Evolutionary conservation across 2,888 invertebrate species (phyloP).

Genomic region (Spodoptera picta): DNA sequence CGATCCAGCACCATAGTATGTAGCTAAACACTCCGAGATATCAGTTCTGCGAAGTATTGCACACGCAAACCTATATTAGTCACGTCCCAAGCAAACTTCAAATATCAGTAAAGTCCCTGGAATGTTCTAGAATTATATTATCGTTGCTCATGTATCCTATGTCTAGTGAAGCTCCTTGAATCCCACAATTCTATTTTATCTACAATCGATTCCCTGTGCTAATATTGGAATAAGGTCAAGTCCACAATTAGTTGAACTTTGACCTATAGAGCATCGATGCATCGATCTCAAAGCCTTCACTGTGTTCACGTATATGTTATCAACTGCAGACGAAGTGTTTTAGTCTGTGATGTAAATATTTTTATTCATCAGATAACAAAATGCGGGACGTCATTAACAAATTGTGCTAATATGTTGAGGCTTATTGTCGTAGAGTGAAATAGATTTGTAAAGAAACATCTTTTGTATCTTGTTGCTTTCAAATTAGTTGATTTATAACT

Average conservation of each 20-base stretch:
- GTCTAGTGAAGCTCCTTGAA: constrained; percentile 5
- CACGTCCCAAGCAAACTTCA: neutral
- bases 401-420: constrained; percentile 31
- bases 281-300: constrained; percentile 7
- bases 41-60: constrained; percentile 11
- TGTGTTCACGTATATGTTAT: neutral
- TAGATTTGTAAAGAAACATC: constrained; percentile 52
- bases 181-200: constrained; percentile 6
- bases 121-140: neutral
- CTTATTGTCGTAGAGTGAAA: constrained; percentile 41
- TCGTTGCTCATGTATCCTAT: constrained; percentile 6
- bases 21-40: constrained; percentile 3
- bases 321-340: neutral
- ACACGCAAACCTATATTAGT: constrained; percentile 9
- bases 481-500: constrained; percentile 61
- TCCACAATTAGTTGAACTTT: constrained; percentile 9
- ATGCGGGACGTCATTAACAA: constrained; percentile 18
- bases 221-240: constrained; percentile 14
- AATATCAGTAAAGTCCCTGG: constrained; percentile 2
- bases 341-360: constrained; percentile 11
- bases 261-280: constrained; percentile 15
- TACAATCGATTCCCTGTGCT: constrained; percentile 1
- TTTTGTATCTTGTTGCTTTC: constrained; percentile 68
- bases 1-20: constrained; percentile 4
- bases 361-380: constrained; percentile 6